Evolutionary conservation across 2,888 invertebrate species (phyloP).

Genomic region (Catocala sponsa): DNA sequence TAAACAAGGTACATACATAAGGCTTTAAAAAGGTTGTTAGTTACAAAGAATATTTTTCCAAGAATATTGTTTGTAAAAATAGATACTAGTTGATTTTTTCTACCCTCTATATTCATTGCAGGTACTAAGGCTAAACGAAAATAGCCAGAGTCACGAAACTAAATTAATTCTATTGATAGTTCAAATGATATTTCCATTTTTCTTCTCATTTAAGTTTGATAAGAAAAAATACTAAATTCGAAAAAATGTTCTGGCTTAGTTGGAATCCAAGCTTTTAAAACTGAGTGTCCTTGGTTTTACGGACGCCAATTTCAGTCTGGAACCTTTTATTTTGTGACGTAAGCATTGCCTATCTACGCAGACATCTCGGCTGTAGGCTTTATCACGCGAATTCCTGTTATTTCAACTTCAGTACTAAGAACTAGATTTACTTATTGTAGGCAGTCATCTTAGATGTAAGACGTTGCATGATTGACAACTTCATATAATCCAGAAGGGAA

Average conservation of each 20-base stretch:
- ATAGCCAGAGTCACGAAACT: slow-evolving; percentile 12
- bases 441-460: slow-evolving; percentile 28
- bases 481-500: too few species aligned
- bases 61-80: not conserved
- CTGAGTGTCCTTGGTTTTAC: slow-evolving; percentile 31
- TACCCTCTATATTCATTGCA: slow-evolving; percentile 1
- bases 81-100: slow-evolving; percentile 1
- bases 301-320: slow-evolving; percentile 36
- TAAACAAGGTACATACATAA: too few species aligned
- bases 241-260: slow-evolving; percentile 15
- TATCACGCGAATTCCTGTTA: slow-evolving; percentile 31
- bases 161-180: slow-evolving; percentile 32
- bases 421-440: slow-evolving; percentile 25
- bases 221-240: slow-evolving; percentile 21
- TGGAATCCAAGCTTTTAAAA: slow-evolving; percentile 27
- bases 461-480: not conserved
- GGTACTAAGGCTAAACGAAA: slow-evolving; percentile 6
- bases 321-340: slow-evolving; percentile 44
- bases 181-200: slow-evolving; percentile 9
- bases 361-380: slow-evolving; percentile 29
- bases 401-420: slow-evolving; percentile 26
- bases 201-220: slow-evolving; percentile 16
- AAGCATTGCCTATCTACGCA: slow-evolving; percentile 40
- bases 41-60: not conserved
- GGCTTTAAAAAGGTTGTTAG: too few species aligned